These are phyloP conservation scores for Sphinx pinastri DNA, from an alignment of 2,888 invertebrate species.

Conservation along the genomic window DNA sequence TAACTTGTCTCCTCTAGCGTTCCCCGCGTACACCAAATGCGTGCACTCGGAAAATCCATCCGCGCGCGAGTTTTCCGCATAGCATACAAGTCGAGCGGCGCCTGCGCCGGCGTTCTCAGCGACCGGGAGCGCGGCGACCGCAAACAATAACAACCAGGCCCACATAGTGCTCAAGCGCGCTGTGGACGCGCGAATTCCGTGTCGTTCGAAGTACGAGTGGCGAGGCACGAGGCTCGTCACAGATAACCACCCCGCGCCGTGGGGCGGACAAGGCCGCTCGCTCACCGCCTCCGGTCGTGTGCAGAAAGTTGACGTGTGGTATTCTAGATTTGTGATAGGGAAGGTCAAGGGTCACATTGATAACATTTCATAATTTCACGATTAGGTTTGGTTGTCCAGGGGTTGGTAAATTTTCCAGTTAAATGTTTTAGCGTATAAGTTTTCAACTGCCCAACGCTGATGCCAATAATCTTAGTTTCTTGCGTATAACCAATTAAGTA, in stretches of 20 bases:
- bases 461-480: too few species aligned
- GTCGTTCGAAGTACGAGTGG: conserved; percentile 72
- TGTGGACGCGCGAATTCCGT: conserved; percentile 64
- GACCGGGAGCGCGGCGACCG: conserved; percentile 55
- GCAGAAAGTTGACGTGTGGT: conserved; percentile 17
- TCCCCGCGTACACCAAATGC: conserved; percentile 78
- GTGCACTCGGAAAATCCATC: conserved; percentile 76
- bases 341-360: conserved; percentile 9
- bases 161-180: conserved; percentile 60
- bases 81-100: conserved; percentile 77
- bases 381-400: too few species aligned
- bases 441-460: too few species aligned
- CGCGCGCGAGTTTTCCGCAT: conserved; percentile 64
- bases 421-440: too few species aligned
- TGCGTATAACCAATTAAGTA: too few species aligned
- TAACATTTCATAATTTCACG: not conserved
- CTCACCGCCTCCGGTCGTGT: conserved; percentile 48
- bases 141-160: conserved; percentile 66
- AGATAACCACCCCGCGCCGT: conserved; percentile 77
- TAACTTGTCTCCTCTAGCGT: conserved; percentile 73
- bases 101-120: conserved; percentile 72
- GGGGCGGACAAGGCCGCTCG: conserved; percentile 68
- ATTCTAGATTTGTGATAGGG: conserved; percentile 15
- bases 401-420: too few species aligned
- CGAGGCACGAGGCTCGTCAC: conserved; percentile 53